Evolutionary conservation across 2,113 vertebrate species (phyloP).

Genomic region (Vulpes vulpes): DNA sequence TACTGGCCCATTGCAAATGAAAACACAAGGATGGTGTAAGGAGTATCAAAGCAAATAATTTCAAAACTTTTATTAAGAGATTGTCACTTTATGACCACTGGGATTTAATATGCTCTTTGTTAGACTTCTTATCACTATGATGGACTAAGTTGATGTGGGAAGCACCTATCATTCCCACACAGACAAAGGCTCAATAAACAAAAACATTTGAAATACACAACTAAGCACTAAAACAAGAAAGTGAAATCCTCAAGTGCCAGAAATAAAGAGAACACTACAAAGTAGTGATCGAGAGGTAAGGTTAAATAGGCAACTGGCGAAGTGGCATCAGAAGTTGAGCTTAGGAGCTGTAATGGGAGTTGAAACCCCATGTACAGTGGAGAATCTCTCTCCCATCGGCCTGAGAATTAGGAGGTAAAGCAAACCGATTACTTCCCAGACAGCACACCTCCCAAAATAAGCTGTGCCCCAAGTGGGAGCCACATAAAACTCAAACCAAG

Average conservation of each 20-base stretch:
- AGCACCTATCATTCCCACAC: not conserved
- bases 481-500: not conserved
- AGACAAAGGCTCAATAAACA: not conserved
- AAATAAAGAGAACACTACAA: conserved; percentile 3
- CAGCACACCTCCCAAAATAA: not conserved
- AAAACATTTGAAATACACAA: conserved; percentile 20
- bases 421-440: not conserved
- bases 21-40: not conserved
- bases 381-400: not conserved
- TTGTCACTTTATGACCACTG: not conserved
- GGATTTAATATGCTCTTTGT: not conserved
- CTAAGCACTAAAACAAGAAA: conserved; percentile 35
- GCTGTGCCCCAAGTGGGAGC: not conserved
- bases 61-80: not conserved
- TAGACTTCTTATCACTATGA: not conserved
- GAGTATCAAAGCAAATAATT: not conserved
- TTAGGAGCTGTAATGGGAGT: not conserved
- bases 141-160: not conserved
- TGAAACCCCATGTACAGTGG: not conserved
- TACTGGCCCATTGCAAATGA: not conserved
- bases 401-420: not conserved
- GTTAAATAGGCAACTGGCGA: not conserved
- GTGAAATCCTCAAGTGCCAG: not conserved
- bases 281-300: not conserved
- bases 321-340: not conserved